phyloP scores from a whole-genome alignment of 2,888 invertebrate species.

The Drosophila atripex region DNA sequence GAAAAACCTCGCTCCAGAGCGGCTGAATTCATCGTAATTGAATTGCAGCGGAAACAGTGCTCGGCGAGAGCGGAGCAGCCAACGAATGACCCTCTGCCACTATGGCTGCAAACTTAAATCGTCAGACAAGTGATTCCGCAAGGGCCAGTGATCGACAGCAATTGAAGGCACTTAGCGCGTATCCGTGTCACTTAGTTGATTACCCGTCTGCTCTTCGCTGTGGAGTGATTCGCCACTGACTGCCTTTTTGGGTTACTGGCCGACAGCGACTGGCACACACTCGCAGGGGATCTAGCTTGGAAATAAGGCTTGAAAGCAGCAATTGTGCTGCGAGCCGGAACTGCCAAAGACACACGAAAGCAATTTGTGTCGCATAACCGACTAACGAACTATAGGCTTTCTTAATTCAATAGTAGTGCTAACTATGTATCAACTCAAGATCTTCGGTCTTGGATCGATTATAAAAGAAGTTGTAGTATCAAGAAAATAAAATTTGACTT shows the following conservation, averaged over 20 bases:
- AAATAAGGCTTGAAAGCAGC: slow-evolving; percentile 3
- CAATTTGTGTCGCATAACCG: background rate
- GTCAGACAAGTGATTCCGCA: slow-evolving; percentile 6
- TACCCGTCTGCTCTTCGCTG: slow-evolving; percentile 14
- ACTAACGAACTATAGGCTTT: background rate
- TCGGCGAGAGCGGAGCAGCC: background rate
- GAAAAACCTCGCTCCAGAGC: background rate
- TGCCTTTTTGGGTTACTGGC: slow-evolving; percentile 42
- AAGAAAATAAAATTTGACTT: too few relatives aligned
- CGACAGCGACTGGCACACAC: slow-evolving; percentile 21
- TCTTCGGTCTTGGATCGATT: too few relatives aligned
- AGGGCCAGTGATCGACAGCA: slow-evolving; percentile 28
- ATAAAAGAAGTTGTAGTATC: too few relatives aligned
- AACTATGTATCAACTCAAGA: too few relatives aligned
- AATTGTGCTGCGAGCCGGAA: slow-evolving; percentile 23
- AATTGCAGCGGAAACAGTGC: slow-evolving; percentile 41
- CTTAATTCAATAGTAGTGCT: too few relatives aligned
- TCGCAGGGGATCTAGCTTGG: slow-evolving; percentile 19
- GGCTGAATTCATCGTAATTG: slow-evolving; percentile 47
- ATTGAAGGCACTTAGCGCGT: slow-evolving; percentile 44
- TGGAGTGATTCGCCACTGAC: slow-evolving; percentile 12
- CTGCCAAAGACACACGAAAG: slow-evolving; percentile 9
- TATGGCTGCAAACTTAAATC: slow-evolving; percentile 13
- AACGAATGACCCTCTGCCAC: background rate
- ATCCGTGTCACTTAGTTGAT: slow-evolving; percentile 32